These are phyloP conservation scores for Eulemur coronatus DNA, from an alignment of 2,797 vertebrate species.

Conservation along the genomic window DNA sequence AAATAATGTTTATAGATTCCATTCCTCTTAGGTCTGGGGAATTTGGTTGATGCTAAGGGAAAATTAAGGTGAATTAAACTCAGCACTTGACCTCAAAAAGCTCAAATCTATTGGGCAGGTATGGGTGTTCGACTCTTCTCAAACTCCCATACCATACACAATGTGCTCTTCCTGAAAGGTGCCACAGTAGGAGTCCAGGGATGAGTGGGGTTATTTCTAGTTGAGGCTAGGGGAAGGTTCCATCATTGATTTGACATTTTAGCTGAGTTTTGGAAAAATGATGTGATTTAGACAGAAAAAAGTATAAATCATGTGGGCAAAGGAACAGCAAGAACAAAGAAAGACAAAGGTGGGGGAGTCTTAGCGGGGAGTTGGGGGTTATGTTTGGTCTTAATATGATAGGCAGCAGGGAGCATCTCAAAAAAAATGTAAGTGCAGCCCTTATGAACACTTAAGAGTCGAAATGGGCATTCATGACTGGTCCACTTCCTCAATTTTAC, in stretches of 20 bases:
- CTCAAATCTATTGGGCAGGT: neutral
- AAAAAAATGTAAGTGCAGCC: neutral
- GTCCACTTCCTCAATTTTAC: neutral
- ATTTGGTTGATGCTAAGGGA: neutral
- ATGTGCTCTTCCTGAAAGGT: neutral
- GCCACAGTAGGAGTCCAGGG: neutral
- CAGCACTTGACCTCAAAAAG: neutral
- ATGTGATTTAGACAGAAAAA: constrained; percentile 14
- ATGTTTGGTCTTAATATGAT: neutral
- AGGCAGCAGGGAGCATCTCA: neutral
- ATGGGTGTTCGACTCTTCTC: neutral
- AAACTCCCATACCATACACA: neutral
- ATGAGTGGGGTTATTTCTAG: neutral
- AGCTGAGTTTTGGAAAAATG: neutral
- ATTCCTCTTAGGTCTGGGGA: neutral
- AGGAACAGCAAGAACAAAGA: neutral
- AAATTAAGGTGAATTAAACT: neutral
- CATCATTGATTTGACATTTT: neutral
- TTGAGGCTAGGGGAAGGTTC: neutral
- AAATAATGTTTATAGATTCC: neutral
- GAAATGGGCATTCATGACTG: neutral
- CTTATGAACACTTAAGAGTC: neutral
- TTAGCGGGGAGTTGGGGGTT: accelerated
- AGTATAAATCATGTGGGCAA: neutral
- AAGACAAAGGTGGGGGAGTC: neutral